Evolutionary conservation across 2,888 invertebrate genomes (phyloP).

Genomic region (Gnatocerus cornutus): DNA sequence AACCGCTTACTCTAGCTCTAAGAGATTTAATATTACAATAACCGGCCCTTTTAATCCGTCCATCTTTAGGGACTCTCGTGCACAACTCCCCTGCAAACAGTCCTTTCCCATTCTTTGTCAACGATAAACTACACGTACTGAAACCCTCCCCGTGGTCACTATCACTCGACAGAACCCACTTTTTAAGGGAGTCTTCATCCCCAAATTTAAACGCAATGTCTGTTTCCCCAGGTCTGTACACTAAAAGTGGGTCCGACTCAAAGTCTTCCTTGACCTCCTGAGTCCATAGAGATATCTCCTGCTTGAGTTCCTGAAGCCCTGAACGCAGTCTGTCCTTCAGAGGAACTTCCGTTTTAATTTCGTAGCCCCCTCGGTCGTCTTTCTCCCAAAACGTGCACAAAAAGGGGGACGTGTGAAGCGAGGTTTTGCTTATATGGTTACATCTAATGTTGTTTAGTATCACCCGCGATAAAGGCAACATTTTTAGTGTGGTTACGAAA

Average conservation of each 20-base stretch:
- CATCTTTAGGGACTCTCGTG: conserved; percentile 85
- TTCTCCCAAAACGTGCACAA: conserved; percentile 73
- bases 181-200: conserved; percentile 75
- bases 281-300: conserved; percentile 79
- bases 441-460: background rate
- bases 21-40: conserved; percentile 86
- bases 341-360: conserved; percentile 66
- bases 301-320: conserved; percentile 79
- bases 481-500: conserved; percentile 3
- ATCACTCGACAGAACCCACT: conserved; percentile 85
- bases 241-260: conserved; percentile 76
- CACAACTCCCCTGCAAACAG: conserved; percentile 83
- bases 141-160: conserved; percentile 87
- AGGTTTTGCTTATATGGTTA: background rate
- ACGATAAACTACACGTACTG: conserved; percentile 79
- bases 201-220: conserved; percentile 84
- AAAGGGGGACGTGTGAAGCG: conserved; percentile 10
- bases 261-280: conserved; percentile 80
- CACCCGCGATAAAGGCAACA: conserved; percentile 4
- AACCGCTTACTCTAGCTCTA: conserved; percentile 78
- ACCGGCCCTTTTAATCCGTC: conserved; percentile 83
- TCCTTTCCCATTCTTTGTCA: conserved; percentile 81
- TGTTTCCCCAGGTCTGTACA: conserved; percentile 77
- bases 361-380: conserved; percentile 77
- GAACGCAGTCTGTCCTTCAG: conserved; percentile 75